Evolutionary conservation across 2,797 vertebrate species (phyloP), one percentile per base, ranked within the genome.

Genomic region (Jordanella pulchra): DNA sequence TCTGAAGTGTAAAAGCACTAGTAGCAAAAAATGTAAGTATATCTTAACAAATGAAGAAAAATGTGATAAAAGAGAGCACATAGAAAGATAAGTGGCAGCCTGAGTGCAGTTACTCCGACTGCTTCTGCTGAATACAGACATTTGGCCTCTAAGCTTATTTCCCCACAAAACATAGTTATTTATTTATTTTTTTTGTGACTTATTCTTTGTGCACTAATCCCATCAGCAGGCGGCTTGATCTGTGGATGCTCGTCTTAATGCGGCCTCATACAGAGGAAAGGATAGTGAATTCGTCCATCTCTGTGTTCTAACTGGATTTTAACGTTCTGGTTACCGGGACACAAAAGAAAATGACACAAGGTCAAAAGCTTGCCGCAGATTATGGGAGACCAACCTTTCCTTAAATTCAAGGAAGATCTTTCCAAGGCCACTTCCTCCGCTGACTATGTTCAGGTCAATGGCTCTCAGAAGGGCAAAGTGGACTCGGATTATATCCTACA

Each of bases 321-420:
- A 53, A 61, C 5, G 54, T 5, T 17, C 44, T 12, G 21, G 69
- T 63, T 45, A 47, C 28, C 45, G 21, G 61, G 35, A 45, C 28
- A 58, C 25, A 78, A 50, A 54, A 65, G 21, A n/a, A 17, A 21
- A 4, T 6, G 45, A 60, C 23, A 66, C 3, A 28, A 28, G 50
- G 39, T 56, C 13, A 14, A 64, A 65, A 6, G 28, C 9, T 50
- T 17, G 53, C 12, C 7, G 21, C 1, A 18, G 7, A 51, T 54
- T 25, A 10, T 2, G 45, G 42, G 39, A 79, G n/a, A 84, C 94
- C 91, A 84, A 98, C 98, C 96, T 96, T 87, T 99, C 97, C 81
- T 99, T 99, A 94, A 98, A 99, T 77, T 99, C 98, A 3, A 99
- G 93, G 86, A 99, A 99, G 87, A 97, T 97, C 90, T 96, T 98